A percentile compares a stretch with the other conserved stretches of the same genome.
These are phyloP conservation scores for Cuculus canorus DNA, from an alignment of 2,797 vertebrate genomes.

Conservation along the genomic window DNA sequence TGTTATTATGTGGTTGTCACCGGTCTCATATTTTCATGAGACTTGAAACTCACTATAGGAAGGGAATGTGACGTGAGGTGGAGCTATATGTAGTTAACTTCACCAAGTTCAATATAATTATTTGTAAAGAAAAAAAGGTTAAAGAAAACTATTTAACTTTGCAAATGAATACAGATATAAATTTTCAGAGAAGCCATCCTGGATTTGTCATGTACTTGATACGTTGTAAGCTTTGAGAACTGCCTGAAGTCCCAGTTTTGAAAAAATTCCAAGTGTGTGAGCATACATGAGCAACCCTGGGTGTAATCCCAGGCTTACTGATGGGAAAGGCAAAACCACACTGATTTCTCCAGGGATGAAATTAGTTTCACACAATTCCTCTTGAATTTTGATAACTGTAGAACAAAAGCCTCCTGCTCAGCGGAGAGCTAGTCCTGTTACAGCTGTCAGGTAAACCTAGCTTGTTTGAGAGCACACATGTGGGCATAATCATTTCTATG, in stretches of 20 bases:
- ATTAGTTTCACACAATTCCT: neutral
- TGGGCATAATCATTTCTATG: neutral
- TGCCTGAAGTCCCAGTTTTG: neutral
- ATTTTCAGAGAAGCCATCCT: constrained; percentile 54
- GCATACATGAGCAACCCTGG: neutral
- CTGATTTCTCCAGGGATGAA: constrained; percentile 7
- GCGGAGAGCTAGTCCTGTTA: neutral
- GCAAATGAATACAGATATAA: neutral
- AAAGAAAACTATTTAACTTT: neutral
- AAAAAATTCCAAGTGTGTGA: neutral
- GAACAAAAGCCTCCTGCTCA: neutral
- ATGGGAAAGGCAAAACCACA: neutral
- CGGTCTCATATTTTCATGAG: neutral
- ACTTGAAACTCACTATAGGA: neutral
- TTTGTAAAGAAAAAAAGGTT: neutral
- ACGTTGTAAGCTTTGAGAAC: neutral
- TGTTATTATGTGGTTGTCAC: neutral
- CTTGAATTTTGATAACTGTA: neutral
- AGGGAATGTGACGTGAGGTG: neutral
- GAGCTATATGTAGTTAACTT: neutral
- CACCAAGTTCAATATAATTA: neutral
- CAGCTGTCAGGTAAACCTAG: neutral
- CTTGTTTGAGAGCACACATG: neutral
- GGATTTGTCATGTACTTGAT: constrained; percentile 67
- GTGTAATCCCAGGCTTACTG: neutral